Percentiles rank a stretch among this genome's conserved stretches.
phyloP scores from a whole-genome alignment of 1,140 invertebrate species.

The Holotrichia oblita region DNA sequence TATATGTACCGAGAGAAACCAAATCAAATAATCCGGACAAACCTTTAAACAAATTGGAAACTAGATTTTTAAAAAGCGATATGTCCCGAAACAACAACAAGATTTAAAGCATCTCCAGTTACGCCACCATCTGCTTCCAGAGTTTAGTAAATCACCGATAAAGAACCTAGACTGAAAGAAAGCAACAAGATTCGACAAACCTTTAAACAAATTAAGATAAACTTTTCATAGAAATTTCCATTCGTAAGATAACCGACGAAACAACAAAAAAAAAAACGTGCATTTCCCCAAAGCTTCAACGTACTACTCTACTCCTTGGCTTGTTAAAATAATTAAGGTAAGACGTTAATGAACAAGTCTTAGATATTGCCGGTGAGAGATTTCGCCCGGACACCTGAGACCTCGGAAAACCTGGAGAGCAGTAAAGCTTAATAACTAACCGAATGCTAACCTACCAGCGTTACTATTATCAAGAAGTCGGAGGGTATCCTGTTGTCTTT shows the following conservation, averaged over 20 bases:
- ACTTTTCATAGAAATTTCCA: too few relatives aligned
- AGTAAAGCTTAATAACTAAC: background rate
- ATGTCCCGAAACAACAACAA: too few relatives aligned
- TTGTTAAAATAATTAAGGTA: slow-evolving; percentile 21
- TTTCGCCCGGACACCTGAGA: slow-evolving; percentile 9
- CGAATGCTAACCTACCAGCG: background rate
- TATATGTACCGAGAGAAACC: too few relatives aligned
- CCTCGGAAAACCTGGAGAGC: background rate
- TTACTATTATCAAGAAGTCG: background rate
- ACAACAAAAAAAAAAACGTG: background rate
- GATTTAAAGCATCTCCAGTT: background rate
- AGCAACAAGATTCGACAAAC: too few relatives aligned
- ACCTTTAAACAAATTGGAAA: background rate
- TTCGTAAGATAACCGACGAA: too few relatives aligned
- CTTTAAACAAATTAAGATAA: too few relatives aligned
- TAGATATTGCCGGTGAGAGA: background rate
- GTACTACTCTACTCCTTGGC: background rate
- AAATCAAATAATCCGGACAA: background rate
- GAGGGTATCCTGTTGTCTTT: background rate
- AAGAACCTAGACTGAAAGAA: background rate
- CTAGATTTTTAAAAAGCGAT: background rate
- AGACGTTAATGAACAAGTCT: background rate
- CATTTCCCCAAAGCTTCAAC: background rate
- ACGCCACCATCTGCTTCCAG: background rate
- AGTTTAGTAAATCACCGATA: slow-evolving; percentile 11